Evolutionary conservation across 2,113 vertebrate species (phyloP).

Genomic region (Lophotis ruficrista): DNA sequence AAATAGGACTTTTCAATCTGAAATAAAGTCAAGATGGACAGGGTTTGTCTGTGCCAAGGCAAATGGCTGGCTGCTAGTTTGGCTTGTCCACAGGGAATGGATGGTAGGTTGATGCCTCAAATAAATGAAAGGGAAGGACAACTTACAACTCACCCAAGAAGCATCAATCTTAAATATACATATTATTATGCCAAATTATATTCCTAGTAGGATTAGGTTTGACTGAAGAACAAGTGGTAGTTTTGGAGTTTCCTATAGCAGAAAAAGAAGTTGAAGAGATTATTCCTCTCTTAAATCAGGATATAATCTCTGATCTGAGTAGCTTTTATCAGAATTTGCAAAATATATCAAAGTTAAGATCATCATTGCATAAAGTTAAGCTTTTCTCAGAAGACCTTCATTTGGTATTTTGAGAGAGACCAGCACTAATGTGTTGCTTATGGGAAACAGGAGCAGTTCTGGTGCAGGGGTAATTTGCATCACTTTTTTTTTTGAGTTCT

Average conservation of each 20-base stretch:
- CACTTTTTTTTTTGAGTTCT: background rate
- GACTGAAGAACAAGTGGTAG: conserved; percentile 26
- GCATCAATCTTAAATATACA: conserved; percentile 15
- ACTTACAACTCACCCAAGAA: conserved; percentile 50
- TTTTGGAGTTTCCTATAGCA: background rate
- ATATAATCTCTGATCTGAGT: background rate
- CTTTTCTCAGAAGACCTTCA: background rate
- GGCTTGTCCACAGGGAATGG: background rate
- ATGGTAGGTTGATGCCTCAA: conserved; percentile 23
- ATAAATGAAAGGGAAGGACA: conserved; percentile 39
- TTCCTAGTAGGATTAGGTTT: conserved; percentile 55
- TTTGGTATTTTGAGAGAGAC: background rate
- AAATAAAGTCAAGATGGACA: conserved; percentile 21
- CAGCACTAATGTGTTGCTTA: background rate
- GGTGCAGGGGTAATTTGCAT: background rate
- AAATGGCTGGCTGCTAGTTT: background rate
- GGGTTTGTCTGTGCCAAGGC: background rate
- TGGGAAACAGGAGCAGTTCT: background rate
- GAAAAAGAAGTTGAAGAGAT: background rate
- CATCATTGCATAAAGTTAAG: background rate
- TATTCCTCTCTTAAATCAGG: background rate
- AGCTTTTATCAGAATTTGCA: background rate
- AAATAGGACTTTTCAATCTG: background rate
- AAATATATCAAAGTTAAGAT: background rate
- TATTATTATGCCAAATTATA: conserved; percentile 35